Evolutionary conservation across 2,797 vertebrate genomes (phyloP), one percentile per base, ranked within the genome.

Genomic region (Saxicola maurus): DNA sequence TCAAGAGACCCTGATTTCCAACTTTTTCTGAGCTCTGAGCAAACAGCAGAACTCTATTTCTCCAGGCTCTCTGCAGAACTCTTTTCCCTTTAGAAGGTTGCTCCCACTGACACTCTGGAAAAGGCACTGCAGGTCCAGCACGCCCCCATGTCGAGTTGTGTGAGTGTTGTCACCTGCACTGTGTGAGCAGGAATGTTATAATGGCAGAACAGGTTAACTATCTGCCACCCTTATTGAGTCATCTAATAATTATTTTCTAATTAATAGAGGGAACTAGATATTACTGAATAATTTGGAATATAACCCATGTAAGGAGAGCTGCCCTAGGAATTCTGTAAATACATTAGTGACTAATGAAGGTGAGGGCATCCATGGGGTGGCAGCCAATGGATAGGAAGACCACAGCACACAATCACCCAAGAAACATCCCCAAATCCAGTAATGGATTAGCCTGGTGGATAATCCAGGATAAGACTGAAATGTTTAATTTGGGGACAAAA

Each of bases 1-100:
- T 55, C 13, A 28, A 37, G 48, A 35, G 11, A 33, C 65, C n/a
- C 42, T 1, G 0, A 30, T n/a, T 24, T 11, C 13, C 2, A 5
- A 17, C 16, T 55, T 67, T 20, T 40, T 27, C 73, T 60, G 55
- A 86, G 68, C 38, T 25, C 52, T 42, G 24, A 31, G n/a, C 30
- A 42, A 73, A 2, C 6, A 78, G 43, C 35, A 79, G 51, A 72
- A 24, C 18, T 67, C 14, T 21, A 1, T 66, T 53, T 43, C 37
- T 68, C 23, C 27, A 45, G 2, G 3, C 40, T 40, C 23, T 60
- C 55, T 40, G 31, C 45, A 82, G 24, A 74, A 75, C 7, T 6
- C 5, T 23, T 33, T 35, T 42, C 28, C 23, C 49, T 33, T 62
- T 25, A 40, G 31, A 25, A 42, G 17, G 14, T 16, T 35, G 35